These are phyloP conservation scores for Bugula neritina DNA, from an alignment of 2,888 invertebrate species.

Conservation along the genomic window DNA sequence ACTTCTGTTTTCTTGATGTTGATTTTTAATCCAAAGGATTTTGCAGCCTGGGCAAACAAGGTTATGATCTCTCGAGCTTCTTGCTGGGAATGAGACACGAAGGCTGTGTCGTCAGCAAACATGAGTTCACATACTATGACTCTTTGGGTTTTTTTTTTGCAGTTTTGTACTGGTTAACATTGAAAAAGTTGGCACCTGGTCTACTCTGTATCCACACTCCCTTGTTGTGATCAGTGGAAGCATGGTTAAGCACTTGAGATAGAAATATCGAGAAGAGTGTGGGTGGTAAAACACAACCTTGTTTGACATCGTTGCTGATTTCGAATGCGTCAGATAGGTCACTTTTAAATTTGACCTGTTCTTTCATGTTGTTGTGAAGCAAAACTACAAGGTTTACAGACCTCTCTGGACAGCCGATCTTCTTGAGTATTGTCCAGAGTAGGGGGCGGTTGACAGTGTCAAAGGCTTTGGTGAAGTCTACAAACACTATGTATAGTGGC, in stretches of 20 bases:
- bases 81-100: neutral
- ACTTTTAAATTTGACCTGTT: neutral
- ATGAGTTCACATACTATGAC: constrained; percentile 5
- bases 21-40: neutral
- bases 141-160: neutral
- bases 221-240: neutral
- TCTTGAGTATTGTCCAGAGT: neutral
- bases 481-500: no score
- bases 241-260: neutral
- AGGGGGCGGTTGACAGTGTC: neutral
- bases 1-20: constrained; percentile 12
- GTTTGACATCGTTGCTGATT: neutral
- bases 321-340: neutral
- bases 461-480: no score
- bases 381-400: neutral
- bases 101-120: constrained; percentile 19
- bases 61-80: neutral
- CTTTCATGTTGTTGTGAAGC: neutral
- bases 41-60: neutral
- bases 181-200: neutral
- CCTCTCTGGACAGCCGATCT: neutral
- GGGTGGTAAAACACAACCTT: neutral
- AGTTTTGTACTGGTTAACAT: neutral
- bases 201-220: neutral
- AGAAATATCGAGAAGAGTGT: neutral